Percentiles rank a stretch among this genome's conserved stretches.
phyloP scores from a whole-genome alignment of 2,113 vertebrate species.

The Salvelinus alpinus region DNA sequence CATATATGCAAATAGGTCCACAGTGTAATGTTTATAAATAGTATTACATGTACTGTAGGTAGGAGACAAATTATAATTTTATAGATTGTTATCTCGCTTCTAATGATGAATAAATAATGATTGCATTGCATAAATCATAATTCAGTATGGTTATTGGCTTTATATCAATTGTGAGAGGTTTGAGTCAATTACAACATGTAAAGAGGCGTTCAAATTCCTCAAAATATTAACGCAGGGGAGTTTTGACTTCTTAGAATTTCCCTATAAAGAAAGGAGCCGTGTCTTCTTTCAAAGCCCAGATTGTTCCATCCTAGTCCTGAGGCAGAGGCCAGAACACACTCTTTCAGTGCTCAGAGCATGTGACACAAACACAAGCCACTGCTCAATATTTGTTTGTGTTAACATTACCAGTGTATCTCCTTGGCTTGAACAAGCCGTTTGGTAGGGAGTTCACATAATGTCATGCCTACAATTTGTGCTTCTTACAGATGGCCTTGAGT shows the following conservation, averaged over 20 bases:
- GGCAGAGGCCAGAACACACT: not conserved
- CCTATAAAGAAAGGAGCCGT: not conserved
- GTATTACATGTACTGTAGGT: not conserved
- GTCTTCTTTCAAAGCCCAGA: slow-evolving; percentile 3
- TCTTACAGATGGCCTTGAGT: slow-evolving; percentile 6
- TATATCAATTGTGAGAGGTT: too few species aligned
- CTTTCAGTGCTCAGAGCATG: slow-evolving; percentile 12
- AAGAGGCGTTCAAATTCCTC: not conserved
- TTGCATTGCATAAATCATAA: not conserved
- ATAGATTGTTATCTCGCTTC: not conserved
- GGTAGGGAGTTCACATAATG: slow-evolving; percentile 10
- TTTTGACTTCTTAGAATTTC: not conserved
- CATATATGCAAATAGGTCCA: not conserved
- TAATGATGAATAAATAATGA: not conserved
- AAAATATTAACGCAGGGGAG: not conserved
- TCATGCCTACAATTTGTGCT: not conserved
- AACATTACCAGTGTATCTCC: not conserved
- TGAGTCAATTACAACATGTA: too few species aligned
- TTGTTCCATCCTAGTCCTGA: not conserved
- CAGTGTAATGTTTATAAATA: not conserved
- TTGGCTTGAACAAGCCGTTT: not conserved
- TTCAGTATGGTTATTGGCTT: too few species aligned
- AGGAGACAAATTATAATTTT: not conserved
- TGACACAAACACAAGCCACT: slow-evolving; percentile 3
- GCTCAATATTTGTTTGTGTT: not conserved